Conservation (phyloP, 2,113 vertebrate genomes). For the Brachyistius frenatus region DNA sequence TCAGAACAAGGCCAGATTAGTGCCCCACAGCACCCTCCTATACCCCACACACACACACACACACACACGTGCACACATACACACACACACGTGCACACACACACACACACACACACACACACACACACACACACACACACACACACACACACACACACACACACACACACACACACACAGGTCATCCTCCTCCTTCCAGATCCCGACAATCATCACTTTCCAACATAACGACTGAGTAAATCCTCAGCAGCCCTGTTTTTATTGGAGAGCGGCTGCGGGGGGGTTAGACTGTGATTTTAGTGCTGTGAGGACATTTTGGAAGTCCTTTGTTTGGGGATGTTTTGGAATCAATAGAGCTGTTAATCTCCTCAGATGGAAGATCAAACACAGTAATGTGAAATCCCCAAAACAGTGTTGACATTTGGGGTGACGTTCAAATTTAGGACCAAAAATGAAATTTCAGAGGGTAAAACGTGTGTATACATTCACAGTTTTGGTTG, state of each 20-base stretch:
- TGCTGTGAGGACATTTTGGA: neutral
- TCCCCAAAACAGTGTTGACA: slow-evolving; percentile 4
- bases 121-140: neutral
- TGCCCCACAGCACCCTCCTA: neutral
- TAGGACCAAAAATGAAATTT: no score
- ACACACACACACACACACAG: neutral
- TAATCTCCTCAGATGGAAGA: slow-evolving; percentile 35
- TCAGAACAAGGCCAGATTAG: slow-evolving; percentile 64
- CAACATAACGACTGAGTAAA: slow-evolving; percentile 50
- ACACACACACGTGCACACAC: neutral
- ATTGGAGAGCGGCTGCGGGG: slow-evolving; percentile 41
- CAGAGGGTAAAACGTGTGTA: no score
- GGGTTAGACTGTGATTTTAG: neutral
- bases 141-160: neutral
- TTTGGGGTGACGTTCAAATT: neutral
- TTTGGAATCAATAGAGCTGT: slow-evolving; percentile 2
- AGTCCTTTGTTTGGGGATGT: slow-evolving; percentile 34
- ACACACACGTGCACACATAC: neutral
- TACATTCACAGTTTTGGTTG: no score
- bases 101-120: neutral
- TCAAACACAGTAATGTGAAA: slow-evolving; percentile 33
- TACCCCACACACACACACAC: no score
- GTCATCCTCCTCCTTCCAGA: slow-evolving; percentile 7
- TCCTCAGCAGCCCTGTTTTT: slow-evolving; percentile 28
- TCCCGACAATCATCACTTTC: slow-evolving; percentile 47